Evolutionary conservation across 2,888 invertebrate genomes (phyloP).

Genomic region (Harmothoe impar): DNA sequence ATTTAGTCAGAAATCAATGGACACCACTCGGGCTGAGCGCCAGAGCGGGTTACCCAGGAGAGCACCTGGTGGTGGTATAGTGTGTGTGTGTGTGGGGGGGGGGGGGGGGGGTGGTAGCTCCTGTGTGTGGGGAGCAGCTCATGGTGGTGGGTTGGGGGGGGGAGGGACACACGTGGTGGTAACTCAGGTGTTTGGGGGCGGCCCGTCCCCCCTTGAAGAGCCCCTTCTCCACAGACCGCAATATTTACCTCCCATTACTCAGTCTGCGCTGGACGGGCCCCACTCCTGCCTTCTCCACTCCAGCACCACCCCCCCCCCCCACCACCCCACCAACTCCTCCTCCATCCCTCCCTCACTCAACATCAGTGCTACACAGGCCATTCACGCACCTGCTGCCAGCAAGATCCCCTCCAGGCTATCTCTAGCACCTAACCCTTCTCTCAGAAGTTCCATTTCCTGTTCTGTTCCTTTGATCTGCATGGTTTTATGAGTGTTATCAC

Average conservation of each 20-base stretch:
- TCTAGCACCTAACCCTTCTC: neutral
- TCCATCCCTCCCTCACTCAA: neutral
- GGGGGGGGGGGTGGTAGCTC: slow-evolving; percentile 24
- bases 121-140: neutral
- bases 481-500: neutral
- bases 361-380: neutral
- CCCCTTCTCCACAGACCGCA: slow-evolving; percentile 35
- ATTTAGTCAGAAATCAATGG: slow-evolving; percentile 17
- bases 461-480: neutral
- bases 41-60: neutral
- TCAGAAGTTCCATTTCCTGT: neutral
- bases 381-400: neutral
- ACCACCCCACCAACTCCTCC: neutral
- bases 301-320: neutral
- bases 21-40: neutral
- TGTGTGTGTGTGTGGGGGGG: slow-evolving; percentile 11
- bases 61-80: slow-evolving; percentile 14
- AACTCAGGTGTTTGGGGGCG: slow-evolving; percentile 39
- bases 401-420: neutral
- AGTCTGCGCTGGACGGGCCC: neutral
- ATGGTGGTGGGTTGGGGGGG: neutral
- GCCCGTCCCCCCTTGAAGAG: neutral
- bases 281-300: neutral
- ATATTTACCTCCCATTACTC: slow-evolving; percentile 42
- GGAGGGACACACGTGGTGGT: neutral